phyloP scores from a whole-genome alignment of 1,140 invertebrate species.

The Saccostrea glomerata region DNA sequence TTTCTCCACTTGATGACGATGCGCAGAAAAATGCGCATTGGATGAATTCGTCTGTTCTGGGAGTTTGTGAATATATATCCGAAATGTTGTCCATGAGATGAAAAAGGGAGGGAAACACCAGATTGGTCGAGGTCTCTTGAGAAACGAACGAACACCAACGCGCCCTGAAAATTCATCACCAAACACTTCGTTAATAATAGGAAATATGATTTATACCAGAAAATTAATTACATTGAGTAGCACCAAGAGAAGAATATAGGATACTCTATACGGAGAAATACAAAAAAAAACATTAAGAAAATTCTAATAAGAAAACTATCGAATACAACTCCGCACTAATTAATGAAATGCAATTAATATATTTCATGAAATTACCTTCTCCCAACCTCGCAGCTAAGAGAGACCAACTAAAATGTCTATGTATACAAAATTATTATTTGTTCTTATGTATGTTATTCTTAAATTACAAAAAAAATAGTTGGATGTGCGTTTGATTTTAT shows the following conservation, averaged over 20 bases:
- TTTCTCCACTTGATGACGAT: not conserved
- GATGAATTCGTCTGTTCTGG: not conserved
- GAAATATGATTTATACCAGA: conserved; percentile 21
- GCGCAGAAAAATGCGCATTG: not conserved
- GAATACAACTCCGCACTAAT: not conserved
- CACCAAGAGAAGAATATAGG: not conserved
- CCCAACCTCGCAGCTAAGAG: not conserved
- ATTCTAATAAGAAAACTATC: not conserved
- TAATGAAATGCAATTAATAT: conserved; percentile 24
- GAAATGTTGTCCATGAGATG: conserved; percentile 3
- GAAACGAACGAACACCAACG: not conserved
- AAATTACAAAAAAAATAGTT: not conserved
- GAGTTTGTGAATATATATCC: conserved; percentile 14
- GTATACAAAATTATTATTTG: no score
- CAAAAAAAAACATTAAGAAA: not conserved
- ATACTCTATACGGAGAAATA: not conserved
- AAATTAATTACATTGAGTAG: conserved; percentile 28
- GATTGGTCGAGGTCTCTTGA: not conserved
- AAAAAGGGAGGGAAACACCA: conserved; percentile 3
- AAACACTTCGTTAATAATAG: conserved; percentile 23
- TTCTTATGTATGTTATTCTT: not conserved
- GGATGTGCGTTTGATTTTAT: not conserved
- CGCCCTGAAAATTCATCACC: not conserved
- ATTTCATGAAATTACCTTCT: not conserved
- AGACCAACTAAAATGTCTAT: no score